Percentiles rank a stretch among this genome's conserved stretches.
phyloP scores from a whole-genome alignment of 2,888 invertebrate species.

The Hydroisotoma schaefferi region DNA sequence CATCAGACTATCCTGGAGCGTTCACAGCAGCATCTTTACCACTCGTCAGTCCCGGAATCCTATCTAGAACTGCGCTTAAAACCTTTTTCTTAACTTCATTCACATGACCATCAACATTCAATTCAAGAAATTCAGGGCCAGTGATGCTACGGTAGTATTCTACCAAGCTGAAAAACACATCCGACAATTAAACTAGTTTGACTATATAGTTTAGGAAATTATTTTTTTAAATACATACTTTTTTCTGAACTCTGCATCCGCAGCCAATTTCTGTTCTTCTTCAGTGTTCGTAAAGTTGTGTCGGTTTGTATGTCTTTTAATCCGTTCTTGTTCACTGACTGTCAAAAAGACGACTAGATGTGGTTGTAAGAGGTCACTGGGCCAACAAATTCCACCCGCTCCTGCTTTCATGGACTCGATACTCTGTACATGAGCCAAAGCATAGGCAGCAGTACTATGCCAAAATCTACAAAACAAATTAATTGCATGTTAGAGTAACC shows the following conservation, averaged over 20 bases:
- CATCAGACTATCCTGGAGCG: no score
- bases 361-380: constrained; percentile 54
- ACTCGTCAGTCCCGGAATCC: no score
- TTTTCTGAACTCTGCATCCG: constrained; percentile 33
- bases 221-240: constrained; percentile 29
- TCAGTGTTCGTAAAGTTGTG: constrained; percentile 36
- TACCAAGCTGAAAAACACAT: constrained; percentile 29
- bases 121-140: constrained; percentile 34
- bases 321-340: constrained; percentile 52
- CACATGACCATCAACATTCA: constrained; percentile 26
- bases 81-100: constrained; percentile 22
- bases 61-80: constrained; percentile 13
- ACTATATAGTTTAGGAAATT: neutral
- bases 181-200: neutral
- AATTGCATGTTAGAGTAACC: neutral
- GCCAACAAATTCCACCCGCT: constrained; percentile 53
- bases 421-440: constrained; percentile 51
- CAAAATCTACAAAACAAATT: constrained; percentile 52
- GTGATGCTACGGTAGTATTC: constrained; percentile 27
- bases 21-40: no score
- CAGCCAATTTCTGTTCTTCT: constrained; percentile 40
- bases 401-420: constrained; percentile 44
- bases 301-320: constrained; percentile 49
- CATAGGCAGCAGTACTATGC: constrained; percentile 56
- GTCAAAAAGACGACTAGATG: constrained; percentile 53